phyloP scores from a whole-genome alignment of 2,888 invertebrate genomes.

The Allolobophora icterica region DNA sequence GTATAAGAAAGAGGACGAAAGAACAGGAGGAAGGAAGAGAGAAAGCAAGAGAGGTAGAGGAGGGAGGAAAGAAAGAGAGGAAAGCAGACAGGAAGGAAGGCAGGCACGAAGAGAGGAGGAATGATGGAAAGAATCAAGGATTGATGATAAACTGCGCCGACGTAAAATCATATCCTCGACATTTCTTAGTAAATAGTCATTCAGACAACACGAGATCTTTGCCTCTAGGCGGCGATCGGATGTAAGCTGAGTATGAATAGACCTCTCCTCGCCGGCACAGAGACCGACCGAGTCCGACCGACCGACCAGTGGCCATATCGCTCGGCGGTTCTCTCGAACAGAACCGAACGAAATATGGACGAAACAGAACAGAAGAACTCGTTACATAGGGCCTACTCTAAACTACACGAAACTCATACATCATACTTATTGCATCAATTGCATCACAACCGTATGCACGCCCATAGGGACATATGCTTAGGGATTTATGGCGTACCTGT shows the following conservation, averaged over 20 bases:
- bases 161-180: not conserved
- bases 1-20: not conserved
- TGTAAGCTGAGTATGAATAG: not conserved
- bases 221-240: not conserved
- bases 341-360: not conserved
- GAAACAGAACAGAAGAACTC: not conserved
- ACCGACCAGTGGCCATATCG: too few species aligned
- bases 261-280: too few species aligned
- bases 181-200: slow-evolving; percentile 17
- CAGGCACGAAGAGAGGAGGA: not conserved
- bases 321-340: too few species aligned
- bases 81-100: not conserved
- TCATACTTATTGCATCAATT: not conserved
- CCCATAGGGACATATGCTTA: not conserved
- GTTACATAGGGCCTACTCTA: not conserved
- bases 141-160: not conserved
- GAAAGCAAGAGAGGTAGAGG: not conserved
- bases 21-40: not conserved
- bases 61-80: not conserved
- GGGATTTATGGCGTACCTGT: not conserved
- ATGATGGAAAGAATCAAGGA: not conserved
- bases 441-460: not conserved
- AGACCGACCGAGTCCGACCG: not conserved
- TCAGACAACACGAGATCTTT: slow-evolving; percentile 4
- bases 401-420: slow-evolving; percentile 17